Evolutionary conservation across 2,113 vertebrate species (phyloP), one percentile per base, ranked within the genome.

Genomic region (Grammomys dolichurus): DNA sequence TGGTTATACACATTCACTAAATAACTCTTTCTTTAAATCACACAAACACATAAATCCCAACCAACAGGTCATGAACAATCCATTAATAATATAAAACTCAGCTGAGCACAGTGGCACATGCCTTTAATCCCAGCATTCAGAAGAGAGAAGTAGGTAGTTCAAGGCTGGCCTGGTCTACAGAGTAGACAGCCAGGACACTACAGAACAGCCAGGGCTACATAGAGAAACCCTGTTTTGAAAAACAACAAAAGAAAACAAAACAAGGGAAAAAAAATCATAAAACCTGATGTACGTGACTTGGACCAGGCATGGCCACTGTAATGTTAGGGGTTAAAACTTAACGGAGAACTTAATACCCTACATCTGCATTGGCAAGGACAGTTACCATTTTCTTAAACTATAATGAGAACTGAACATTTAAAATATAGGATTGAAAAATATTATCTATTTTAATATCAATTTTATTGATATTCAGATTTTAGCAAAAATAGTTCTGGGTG

Each of bases 1-100:
- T 48, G 88, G 48, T 69, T 36, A 88, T 5, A 70, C 11, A 86
- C 46, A 72, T 40, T 20, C 14, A 73, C 91, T 48, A 43, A 22
- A 33, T 58, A 60, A 24, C 94, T 63, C 97, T 87, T 73, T 70
- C 97, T 89, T 97, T 89, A 97, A 93, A 92, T n/a, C 40, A 67
- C 19, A 28, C 93, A 20, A 16, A 31, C 10, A 85, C 69, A 19
- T 90, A 91, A 97, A 96, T 24, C 70, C 97, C 90, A 24, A 51
- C 20, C 16, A 58, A 87, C 58, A 77, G 33, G 48, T 78, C 80
- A 9, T 19, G 16, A 58, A 97, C 33, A 96, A 95, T 7, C 82
- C 46, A 82, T 76, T 75, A 78, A 28, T 33, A 54, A 60, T 48
- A 94, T 54, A 3, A 73, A 81, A 73, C 86, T 28, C 58, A 85